These are phyloP conservation scores for Drosophila mulleri DNA, from an alignment of 2,888 invertebrate genomes.

Conservation along the genomic window DNA sequence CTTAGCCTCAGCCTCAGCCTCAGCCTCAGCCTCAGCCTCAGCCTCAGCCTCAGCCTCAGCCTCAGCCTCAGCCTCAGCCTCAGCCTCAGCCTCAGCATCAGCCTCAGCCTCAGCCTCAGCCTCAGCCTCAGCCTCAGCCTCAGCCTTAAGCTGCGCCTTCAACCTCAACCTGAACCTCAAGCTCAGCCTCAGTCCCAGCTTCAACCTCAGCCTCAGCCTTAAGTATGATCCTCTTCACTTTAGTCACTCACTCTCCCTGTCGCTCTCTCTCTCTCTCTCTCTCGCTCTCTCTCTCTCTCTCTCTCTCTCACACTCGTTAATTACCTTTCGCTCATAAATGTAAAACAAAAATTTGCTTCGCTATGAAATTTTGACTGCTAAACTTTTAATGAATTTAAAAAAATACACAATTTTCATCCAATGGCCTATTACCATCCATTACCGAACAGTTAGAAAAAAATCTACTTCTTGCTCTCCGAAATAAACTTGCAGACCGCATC, in stretches of 20 bases:
- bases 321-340: not conserved
- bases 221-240: too few relatives aligned
- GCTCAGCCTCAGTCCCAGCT: too few relatives aligned
- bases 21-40: too few relatives aligned
- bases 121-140: too few relatives aligned
- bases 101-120: too few relatives aligned
- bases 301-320: not conserved
- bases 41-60: too few relatives aligned
- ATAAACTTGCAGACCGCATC: conserved; percentile 88
- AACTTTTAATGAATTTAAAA: not conserved
- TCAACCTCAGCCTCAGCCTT: too few relatives aligned
- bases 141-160: too few relatives aligned
- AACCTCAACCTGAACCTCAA: too few relatives aligned
- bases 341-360: not conserved
- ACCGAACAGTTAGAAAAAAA: not conserved
- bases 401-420: not conserved
- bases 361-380: not conserved
- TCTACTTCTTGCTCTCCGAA: not conserved
- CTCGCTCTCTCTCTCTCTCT: not conserved
- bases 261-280: not conserved
- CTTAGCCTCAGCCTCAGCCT: too few relatives aligned
- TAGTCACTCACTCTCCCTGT: not conserved
- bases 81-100: too few relatives aligned
- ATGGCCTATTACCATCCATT: not conserved
- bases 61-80: too few relatives aligned